These are phyloP conservation scores for Acomys russatus DNA, from an alignment of 2,797 vertebrate species.

Conservation along the genomic window DNA sequence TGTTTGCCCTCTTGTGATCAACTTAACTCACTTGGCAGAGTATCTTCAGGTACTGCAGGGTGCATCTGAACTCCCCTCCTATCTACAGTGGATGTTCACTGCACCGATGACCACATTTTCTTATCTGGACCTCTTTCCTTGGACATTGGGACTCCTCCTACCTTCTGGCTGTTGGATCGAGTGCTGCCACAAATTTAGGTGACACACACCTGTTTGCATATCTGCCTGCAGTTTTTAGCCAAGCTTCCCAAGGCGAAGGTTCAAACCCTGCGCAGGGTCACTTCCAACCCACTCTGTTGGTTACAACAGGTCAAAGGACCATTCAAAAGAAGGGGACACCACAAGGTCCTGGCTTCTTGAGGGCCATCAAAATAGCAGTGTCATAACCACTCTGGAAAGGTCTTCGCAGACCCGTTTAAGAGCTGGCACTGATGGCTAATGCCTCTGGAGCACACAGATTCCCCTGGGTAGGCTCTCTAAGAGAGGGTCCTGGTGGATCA, in stretches of 20 bases:
- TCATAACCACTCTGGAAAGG: background rate
- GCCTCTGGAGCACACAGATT: background rate
- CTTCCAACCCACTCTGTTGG: background rate
- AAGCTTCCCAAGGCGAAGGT: background rate
- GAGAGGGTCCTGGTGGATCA: background rate
- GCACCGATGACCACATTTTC: background rate
- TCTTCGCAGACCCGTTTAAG: background rate
- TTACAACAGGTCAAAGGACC: background rate
- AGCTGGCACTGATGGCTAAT: rapidly evolving
- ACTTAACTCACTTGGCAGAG: background rate
- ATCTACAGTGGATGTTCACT: background rate
- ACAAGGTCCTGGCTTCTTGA: background rate
- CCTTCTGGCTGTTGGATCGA: background rate
- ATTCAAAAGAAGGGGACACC: background rate
- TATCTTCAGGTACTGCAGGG: background rate
- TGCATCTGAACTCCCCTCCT: background rate
- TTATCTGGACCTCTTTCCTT: rapidly evolving
- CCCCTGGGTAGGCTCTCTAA: background rate
- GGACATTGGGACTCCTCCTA: background rate
- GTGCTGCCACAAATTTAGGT: background rate
- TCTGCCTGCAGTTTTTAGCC: background rate
- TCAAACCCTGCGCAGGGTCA: no score
- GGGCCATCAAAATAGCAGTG: no score
- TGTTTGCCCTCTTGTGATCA: background rate
- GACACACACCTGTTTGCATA: background rate